A percentile compares a stretch with the other conserved stretches of the same genome.
These are phyloP conservation scores for Matsumurasca onukii DNA, from an alignment of 1,140 invertebrate genomes.

Conservation along the genomic window DNA sequence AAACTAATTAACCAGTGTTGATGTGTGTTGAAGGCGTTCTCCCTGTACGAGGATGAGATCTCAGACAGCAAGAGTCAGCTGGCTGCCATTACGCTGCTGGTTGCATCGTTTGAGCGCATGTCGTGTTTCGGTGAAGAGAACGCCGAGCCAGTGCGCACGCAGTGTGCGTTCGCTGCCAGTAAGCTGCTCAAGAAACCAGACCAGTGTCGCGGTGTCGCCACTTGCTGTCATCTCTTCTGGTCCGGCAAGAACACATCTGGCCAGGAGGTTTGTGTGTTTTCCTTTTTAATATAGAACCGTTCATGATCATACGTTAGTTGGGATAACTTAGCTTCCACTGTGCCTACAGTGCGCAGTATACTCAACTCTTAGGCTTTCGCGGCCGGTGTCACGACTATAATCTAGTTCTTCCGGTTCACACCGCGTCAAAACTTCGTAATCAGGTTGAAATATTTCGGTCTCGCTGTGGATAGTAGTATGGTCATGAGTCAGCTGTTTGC, in stretches of 20 bases:
- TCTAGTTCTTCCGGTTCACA: too few relatives aligned
- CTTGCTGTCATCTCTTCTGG: slow-evolving; percentile 96
- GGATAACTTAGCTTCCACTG: too few relatives aligned
- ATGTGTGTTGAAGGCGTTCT: slow-evolving; percentile 78
- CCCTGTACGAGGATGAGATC: slow-evolving; percentile 98
- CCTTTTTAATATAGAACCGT: too few relatives aligned
- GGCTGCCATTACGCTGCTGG: slow-evolving; percentile 92
- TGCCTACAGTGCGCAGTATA: too few relatives aligned
- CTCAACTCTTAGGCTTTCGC: too few relatives aligned
- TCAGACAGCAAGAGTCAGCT: slow-evolving; percentile 96
- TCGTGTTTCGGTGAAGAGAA: slow-evolving; percentile 94
- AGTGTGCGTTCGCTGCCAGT: slow-evolving; percentile 91
- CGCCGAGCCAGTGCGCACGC: slow-evolving; percentile 92
- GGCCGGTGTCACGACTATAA: too few relatives aligned
- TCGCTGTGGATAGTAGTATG: too few relatives aligned
- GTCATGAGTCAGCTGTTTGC: too few relatives aligned
- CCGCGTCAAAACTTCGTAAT: too few relatives aligned
- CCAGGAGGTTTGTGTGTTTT: slow-evolving; percentile 60
- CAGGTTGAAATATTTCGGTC: too few relatives aligned
- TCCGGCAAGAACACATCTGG: slow-evolving; percentile 78
- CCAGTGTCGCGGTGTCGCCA: slow-evolving; percentile 88
- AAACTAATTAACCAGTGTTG: too few relatives aligned
- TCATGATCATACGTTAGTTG: too few relatives aligned
- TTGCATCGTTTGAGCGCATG: slow-evolving; percentile 94
- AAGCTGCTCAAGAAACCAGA: slow-evolving; percentile 98